Conservation (phyloP, 2,113 vertebrate genomes). For the Solenodon paradoxus region DNA sequence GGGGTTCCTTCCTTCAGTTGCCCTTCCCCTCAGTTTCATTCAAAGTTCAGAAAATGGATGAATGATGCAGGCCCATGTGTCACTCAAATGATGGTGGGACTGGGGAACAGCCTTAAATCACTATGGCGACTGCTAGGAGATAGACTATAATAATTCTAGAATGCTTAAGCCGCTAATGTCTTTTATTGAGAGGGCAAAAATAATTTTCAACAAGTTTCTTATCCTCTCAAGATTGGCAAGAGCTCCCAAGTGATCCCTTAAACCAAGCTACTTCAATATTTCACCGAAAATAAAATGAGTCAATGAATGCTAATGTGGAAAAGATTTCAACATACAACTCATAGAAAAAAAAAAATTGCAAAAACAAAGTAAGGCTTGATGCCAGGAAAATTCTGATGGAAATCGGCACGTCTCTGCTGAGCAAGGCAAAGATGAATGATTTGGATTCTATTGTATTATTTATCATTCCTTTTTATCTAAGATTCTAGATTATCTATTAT, state of each 20-base stretch:
- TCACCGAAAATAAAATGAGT: background rate
- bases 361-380: constrained; percentile 35
- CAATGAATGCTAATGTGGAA: background rate
- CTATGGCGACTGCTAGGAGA: background rate
- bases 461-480: constrained; percentile 66
- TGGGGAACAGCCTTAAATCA: background rate
- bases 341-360: background rate
- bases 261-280: background rate
- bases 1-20: background rate
- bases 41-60: background rate
- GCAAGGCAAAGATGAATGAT: background rate
- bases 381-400: background rate
- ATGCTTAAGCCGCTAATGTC: background rate
- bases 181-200: background rate
- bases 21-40: background rate
- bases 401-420: background rate
- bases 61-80: background rate
- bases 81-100: background rate
- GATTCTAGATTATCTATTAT: constrained; percentile 69
- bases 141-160: background rate
- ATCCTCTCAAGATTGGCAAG: background rate
- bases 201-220: background rate
- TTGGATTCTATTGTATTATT: constrained; percentile 71
- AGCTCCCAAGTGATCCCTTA: background rate
- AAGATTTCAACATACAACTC: constrained; percentile 38